phyloP scores from a whole-genome alignment of 2,113 vertebrate genomes.

The Chiloscyllium plagiosum region DNA sequence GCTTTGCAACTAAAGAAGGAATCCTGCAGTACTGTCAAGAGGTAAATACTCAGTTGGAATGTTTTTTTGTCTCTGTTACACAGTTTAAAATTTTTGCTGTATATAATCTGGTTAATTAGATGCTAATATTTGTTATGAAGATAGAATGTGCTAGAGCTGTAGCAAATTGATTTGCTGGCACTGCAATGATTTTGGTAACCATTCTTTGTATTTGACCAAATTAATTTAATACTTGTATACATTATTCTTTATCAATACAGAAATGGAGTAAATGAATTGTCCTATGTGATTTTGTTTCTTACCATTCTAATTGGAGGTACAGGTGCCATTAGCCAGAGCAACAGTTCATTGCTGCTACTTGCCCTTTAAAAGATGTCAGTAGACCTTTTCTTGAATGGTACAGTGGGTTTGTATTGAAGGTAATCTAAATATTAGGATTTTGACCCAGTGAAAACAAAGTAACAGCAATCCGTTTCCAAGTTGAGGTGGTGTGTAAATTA shows the following conservation, averaged over 20 bases:
- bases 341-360: neutral
- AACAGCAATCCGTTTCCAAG: neutral
- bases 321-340: neutral
- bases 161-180: neutral
- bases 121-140: neutral
- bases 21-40: slow-evolving; percentile 97
- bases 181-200: neutral
- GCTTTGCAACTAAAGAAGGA: slow-evolving; percentile 86
- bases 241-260: neutral
- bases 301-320: neutral
- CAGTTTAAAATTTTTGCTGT: neutral
- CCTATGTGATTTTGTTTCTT: neutral
- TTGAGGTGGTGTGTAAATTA: neutral
- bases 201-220: neutral
- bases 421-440: neutral
- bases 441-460: neutral
- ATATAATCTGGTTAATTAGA: neutral
- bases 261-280: neutral
- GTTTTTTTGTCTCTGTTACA: neutral
- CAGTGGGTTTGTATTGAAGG: neutral
- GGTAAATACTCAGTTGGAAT: slow-evolving; percentile 53
- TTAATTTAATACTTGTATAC: neutral
- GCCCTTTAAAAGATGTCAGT: neutral
- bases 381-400: neutral
- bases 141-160: neutral